Evolutionary conservation across 92 coral and sea anemone genomes (phyloP), one percentile per base, ranked within the genome.

Genomic region (Bergia puertoricense): DNA sequence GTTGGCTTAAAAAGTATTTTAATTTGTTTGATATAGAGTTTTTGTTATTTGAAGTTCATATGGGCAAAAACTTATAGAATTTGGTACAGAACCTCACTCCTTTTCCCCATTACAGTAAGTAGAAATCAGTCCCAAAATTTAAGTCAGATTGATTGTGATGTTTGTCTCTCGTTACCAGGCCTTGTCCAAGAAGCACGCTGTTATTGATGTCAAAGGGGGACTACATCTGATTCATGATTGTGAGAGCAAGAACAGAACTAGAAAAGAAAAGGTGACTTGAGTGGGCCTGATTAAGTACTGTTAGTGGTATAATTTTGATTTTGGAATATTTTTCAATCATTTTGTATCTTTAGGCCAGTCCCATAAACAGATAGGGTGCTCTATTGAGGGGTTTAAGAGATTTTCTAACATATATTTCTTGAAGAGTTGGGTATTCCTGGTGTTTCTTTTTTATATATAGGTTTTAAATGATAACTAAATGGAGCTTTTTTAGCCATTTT

Each of bases 161-260:
- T 50, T 15, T 57, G 69, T 48, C 57, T 46, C 41, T 20, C 37
- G 56, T 79, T 5, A 67, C 8, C 86, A 97, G 99, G 93, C 95
- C 3, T 86, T 97, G 69, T 97, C 99, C 71, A 97, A 97, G 95
- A 95, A 88, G 41, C 99, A 97, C 91, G 99, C 99, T 44, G 96
- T 96, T 56, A 95, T 97, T 81, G 98, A 97, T 57, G 94, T 93
- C 14, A 90, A 77, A 30, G 93, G 91, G 36, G 92, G 90, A 71
- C 88, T 93, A 50, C 99, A 95, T 81, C 90, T 95, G 6, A 86
- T 97, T 45, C 91, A 94, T 92, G 99, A 97, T 82, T 93, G 92
- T 82, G 88, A 88, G 84, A 97, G 99, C 88, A 94, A 94, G 37
- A 97, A 97, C 89, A 95, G 90, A 69, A 97, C 99, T 41, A 96